A percentile compares a stretch with the other conserved stretches of the same genome.
Conservation (phyloP, 2,797 vertebrate genomes). For the Propithecus perrieri region DNA sequence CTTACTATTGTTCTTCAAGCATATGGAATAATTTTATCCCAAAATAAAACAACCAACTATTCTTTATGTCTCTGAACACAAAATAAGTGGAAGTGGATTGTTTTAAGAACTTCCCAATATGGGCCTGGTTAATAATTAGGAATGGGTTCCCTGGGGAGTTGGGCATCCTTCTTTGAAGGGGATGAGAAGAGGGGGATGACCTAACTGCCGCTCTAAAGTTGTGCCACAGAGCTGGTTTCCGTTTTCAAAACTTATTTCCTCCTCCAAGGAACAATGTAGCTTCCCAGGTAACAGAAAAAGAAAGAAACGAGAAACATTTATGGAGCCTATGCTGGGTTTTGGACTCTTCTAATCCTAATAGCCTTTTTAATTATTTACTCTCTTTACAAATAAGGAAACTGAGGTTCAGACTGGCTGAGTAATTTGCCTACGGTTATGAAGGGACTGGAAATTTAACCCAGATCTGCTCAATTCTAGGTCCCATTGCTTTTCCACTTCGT, state of each 20-base stretch:
- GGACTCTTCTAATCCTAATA: background rate
- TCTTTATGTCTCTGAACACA: background rate
- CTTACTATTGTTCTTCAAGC: background rate
- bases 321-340: background rate
- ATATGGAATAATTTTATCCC: background rate
- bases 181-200: background rate
- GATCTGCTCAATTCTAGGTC: background rate
- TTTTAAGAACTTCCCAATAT: background rate
- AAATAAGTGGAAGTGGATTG: background rate
- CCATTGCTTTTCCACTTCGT: background rate
- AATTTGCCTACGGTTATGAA: background rate
- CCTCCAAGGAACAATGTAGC: background rate
- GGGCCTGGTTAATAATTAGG: background rate
- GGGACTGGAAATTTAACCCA: background rate
- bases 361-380: background rate
- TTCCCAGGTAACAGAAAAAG: background rate
- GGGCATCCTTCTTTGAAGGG: background rate
- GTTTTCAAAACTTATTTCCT: background rate
- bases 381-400: background rate
- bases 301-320: background rate
- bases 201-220: background rate
- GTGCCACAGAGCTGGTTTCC: background rate
- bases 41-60: background rate
- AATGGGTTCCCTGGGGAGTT: background rate
- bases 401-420: background rate